These are phyloP conservation scores for Euplexia lucipara DNA, from an alignment of 2,888 invertebrate species.

Conservation along the genomic window DNA sequence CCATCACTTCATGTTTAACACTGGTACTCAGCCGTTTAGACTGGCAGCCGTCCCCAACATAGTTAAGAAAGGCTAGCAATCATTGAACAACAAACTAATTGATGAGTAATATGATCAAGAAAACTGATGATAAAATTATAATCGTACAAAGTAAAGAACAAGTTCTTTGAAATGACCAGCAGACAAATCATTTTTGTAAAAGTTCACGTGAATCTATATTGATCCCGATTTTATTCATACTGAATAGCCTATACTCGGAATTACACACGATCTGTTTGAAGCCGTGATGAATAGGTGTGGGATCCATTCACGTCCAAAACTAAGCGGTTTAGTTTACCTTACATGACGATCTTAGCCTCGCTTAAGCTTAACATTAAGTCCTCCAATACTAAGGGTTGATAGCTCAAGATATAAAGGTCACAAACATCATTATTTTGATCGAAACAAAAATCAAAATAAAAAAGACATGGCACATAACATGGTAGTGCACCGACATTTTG, in stretches of 20 bases:
- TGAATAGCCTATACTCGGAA: constrained; percentile 27
- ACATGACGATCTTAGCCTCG: constrained; percentile 12
- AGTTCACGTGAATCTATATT: constrained; percentile 23
- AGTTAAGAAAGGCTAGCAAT: too few species aligned
- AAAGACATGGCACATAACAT: too few species aligned
- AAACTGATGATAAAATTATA: background rate
- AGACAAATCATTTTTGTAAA: constrained; percentile 35
- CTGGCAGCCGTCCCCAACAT: too few species aligned
- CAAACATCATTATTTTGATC: too few species aligned
- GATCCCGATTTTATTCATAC: constrained; percentile 25
- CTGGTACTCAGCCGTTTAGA: too few species aligned
- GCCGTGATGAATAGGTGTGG: constrained; percentile 4
- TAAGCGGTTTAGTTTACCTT: constrained; percentile 33
- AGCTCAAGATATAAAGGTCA: background rate
- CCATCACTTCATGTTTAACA: too few species aligned
- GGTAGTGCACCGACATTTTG: too few species aligned
- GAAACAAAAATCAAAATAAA: too few species aligned
- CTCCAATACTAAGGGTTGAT: background rate
- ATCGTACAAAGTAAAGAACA: constrained; percentile 1
- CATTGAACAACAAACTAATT: background rate
- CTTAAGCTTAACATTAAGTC: background rate
- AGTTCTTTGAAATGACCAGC: constrained; percentile 1
- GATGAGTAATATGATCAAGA: background rate
- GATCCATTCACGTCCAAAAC: constrained; percentile 13
- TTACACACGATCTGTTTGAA: constrained; percentile 22